Conservation (phyloP, 2,797 vertebrate species). For the Lates japonicus region DNA sequence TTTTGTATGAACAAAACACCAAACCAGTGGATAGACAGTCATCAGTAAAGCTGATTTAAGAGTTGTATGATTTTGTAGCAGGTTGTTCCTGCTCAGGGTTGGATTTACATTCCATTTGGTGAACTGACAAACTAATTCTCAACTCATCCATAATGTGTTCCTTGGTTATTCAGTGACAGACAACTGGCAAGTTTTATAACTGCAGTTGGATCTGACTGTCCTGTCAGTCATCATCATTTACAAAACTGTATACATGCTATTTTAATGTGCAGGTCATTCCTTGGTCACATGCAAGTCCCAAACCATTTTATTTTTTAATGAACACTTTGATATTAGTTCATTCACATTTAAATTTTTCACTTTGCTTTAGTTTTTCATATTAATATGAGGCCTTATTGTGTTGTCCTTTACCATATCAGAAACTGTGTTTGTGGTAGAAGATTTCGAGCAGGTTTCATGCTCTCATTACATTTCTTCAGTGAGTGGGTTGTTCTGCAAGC, state of each 20-base stretch:
- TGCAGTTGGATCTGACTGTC: too few relatives aligned
- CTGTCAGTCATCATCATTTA: too few relatives aligned
- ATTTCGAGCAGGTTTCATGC: background rate
- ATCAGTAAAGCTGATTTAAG: background rate
- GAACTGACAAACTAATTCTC: background rate
- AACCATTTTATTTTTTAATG: background rate
- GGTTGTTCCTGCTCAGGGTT: too few relatives aligned
- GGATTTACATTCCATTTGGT: background rate
- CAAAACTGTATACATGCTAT: too few relatives aligned
- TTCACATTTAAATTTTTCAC: background rate
- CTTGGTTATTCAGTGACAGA: background rate
- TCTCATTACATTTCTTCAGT: slow-evolving; percentile 2
- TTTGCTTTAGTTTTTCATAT: background rate
- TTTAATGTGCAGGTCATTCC: too few relatives aligned
- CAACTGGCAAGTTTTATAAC: too few relatives aligned
- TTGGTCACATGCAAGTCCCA: too few relatives aligned
- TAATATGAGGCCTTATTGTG: background rate
- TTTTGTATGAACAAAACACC: background rate
- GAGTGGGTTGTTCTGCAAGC: slow-evolving; percentile 20
- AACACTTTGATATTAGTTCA: background rate
- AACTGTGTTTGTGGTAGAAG: background rate
- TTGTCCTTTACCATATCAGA: background rate
- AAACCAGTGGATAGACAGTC: background rate
- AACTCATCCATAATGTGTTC: background rate
- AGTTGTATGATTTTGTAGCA: background rate